Evolutionary conservation across 2,113 vertebrate genomes (phyloP).

Genomic region (Forbesichthys agassizii): DNA sequence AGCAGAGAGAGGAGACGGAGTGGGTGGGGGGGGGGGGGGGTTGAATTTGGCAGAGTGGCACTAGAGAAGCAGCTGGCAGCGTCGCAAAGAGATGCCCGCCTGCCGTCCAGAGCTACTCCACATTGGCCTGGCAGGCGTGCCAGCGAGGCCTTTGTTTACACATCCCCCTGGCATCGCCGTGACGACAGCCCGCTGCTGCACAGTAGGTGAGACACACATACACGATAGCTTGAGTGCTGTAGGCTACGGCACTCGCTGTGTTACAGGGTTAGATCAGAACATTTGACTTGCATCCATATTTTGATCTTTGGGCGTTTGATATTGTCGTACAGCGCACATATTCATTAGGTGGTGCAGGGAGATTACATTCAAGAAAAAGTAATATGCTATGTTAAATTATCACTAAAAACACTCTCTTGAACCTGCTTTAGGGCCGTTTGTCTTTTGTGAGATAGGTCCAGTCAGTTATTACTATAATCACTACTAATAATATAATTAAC

Average conservation of each 20-base stretch:
- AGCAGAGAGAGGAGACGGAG: constrained; percentile 15
- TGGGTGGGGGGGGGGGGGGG: constrained; percentile 4
- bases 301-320: neutral
- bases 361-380: too few relatives aligned
- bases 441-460: too few relatives aligned
- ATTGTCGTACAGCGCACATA: too few relatives aligned
- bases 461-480: too few relatives aligned
- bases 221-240: neutral
- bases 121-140: constrained; percentile 59
- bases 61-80: constrained; percentile 55
- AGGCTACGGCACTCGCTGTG: constrained; percentile 22
- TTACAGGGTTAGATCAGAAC: too few relatives aligned
- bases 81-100: constrained; percentile 61
- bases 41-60: constrained; percentile 60
- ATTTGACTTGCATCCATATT: neutral
- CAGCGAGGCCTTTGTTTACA: constrained; percentile 57
- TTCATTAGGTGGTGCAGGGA: too few relatives aligned
- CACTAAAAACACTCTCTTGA: too few relatives aligned
- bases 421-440: too few relatives aligned
- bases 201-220: constrained; percentile 30
- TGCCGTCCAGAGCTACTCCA: constrained; percentile 53
- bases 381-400: too few relatives aligned
- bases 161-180: constrained; percentile 29
- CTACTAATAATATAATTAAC: too few relatives aligned
- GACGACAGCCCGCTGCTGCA: constrained; percentile 18